A percentile compares a stretch with the other conserved stretches of the same genome.
Conservation (phyloP, 2,797 vertebrate genomes). For the Halcyon chelicuti region DNA sequence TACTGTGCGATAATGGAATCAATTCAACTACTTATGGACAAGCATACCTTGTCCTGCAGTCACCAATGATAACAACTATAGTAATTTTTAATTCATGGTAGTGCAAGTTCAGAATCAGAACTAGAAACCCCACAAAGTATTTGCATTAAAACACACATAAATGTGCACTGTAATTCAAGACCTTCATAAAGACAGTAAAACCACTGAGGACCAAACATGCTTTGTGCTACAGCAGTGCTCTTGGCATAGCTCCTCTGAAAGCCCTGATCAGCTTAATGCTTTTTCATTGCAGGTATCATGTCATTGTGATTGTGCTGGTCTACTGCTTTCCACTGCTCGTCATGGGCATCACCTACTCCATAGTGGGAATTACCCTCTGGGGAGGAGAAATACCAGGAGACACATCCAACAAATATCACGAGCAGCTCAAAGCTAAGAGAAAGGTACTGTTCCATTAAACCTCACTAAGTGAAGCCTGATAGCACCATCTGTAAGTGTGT, state of each 20-base stretch:
- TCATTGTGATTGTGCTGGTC: slow-evolving; percentile 90
- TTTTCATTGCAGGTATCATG: slow-evolving; percentile 87
- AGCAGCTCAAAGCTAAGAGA: slow-evolving; percentile 94
- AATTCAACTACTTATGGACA: background rate
- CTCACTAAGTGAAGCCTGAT: background rate
- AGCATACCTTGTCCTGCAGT: background rate
- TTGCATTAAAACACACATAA: background rate
- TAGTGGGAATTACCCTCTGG: slow-evolving; percentile 96
- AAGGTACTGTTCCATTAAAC: slow-evolving; percentile 84
- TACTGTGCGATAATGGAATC: background rate
- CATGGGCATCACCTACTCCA: slow-evolving; percentile 95
- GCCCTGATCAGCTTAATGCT: background rate
- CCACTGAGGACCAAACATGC: background rate
- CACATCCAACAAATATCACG: slow-evolving; percentile 93
- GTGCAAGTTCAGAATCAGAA: background rate
- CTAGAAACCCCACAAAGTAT: background rate
- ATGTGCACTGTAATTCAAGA: background rate
- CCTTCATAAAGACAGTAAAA: background rate
- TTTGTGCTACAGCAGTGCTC: background rate
- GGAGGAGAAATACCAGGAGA: slow-evolving; percentile 96
- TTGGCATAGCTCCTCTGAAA: background rate
- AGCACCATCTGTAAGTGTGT: background rate
- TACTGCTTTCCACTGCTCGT: slow-evolving; percentile 92
- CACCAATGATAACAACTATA: background rate
- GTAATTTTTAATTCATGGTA: background rate